phyloP scores from a whole-genome alignment of 2,797 vertebrate genomes.

The Antennarius maculatus region DNA sequence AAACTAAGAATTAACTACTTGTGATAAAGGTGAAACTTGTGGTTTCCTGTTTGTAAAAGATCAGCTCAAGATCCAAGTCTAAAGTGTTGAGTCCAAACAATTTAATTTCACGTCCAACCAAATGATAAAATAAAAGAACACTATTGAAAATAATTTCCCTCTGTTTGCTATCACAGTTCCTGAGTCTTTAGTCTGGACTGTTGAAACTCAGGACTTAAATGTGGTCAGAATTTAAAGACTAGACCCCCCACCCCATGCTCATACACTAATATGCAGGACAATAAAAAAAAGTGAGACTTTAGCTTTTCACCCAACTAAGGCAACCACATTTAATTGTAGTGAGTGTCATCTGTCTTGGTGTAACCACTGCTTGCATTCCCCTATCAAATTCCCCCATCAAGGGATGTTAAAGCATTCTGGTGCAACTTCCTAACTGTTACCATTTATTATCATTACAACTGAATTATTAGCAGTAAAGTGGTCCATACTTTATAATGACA shows the following conservation, averaged over 20 bases:
- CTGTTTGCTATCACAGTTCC: no score
- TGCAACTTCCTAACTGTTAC: neutral
- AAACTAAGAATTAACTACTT: no score
- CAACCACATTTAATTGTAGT: neutral
- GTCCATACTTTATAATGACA: conserved; percentile 27
- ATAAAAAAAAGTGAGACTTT: neutral
- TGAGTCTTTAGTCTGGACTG: no score
- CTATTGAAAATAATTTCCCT: no score
- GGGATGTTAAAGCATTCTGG: neutral
- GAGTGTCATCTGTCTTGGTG: neutral
- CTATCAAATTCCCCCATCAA: neutral
- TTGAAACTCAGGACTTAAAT: no score
- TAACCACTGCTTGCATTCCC: neutral
- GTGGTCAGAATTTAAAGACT: no score
- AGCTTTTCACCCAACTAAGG: neutral
- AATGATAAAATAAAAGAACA: no score
- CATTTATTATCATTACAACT: conserved; percentile 12
- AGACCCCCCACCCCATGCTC: neutral
- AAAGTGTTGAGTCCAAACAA: no score
- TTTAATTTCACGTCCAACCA: no score
- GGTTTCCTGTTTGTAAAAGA: no score
- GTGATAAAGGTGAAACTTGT: no score
- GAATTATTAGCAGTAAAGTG: conserved; percentile 1
- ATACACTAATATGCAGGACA: neutral
- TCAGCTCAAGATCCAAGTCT: no score